Conservation (phyloP, 2,797 vertebrate species). For the Premnoplex brunnescens region DNA sequence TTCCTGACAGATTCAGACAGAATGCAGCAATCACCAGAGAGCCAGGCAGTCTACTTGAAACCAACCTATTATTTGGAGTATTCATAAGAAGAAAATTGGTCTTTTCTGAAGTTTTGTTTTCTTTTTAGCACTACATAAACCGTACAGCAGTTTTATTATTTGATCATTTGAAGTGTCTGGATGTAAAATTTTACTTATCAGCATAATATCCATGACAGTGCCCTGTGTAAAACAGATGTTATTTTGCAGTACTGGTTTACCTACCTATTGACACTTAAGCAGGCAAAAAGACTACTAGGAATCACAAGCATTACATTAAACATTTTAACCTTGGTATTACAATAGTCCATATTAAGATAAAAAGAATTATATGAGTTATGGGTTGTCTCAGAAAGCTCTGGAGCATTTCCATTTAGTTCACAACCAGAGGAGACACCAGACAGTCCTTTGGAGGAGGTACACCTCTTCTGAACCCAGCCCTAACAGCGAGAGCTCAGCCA, state of each 20-base stretch:
- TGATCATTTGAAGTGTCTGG: constrained; percentile 73
- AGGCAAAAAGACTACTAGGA: neutral
- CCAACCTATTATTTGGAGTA: constrained; percentile 78
- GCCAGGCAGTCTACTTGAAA: constrained; percentile 78
- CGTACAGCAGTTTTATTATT: constrained; percentile 75
- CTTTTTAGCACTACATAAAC: constrained; percentile 78
- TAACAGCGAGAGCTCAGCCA: accelerated
- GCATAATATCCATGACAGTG: constrained; percentile 60
- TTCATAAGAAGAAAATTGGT: constrained; percentile 59
- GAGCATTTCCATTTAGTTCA: neutral
- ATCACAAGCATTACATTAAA: neutral
- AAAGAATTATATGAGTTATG: neutral
- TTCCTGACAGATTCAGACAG: constrained; percentile 41
- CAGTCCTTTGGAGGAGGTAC: neutral
- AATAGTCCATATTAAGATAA: neutral
- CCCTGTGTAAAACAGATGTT: neutral
- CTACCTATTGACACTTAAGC: neutral
- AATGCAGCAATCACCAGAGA: constrained; percentile 72
- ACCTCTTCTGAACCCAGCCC: neutral
- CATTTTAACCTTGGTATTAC: neutral
- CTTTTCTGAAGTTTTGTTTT: constrained; percentile 66
- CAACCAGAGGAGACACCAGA: accelerated
- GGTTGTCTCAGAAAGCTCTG: neutral
- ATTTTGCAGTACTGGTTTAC: neutral
- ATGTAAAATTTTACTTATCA: constrained; percentile 64